These are phyloP conservation scores for Arrhopalites spinosus DNA, from an alignment of 2,888 invertebrate species.

Conservation along the genomic window DNA sequence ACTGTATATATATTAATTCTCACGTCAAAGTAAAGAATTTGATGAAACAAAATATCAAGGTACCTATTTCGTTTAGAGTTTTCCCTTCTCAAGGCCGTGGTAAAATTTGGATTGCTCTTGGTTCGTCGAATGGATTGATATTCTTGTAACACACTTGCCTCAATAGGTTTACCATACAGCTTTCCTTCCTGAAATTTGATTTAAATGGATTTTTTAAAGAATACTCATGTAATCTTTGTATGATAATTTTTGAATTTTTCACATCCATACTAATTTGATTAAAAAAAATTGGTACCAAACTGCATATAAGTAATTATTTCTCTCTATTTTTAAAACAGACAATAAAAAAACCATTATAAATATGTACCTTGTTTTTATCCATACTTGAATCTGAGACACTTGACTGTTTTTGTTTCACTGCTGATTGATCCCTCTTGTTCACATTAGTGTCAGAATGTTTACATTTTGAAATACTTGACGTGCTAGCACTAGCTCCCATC, in stretches of 20 bases:
- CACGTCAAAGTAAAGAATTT: background rate
- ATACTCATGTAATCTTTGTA: no score
- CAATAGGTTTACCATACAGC: constrained; percentile 55
- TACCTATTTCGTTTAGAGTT: constrained; percentile 64
- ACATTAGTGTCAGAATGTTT: no score
- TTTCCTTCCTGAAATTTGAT: constrained; percentile 19
- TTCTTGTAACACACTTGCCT: constrained; percentile 67
- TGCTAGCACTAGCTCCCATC: background rate
- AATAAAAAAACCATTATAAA: no score
- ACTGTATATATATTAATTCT: background rate
- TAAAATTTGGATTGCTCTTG: constrained; percentile 71
- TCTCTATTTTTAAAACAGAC: no score
- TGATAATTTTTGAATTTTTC: no score
- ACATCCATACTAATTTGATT: no score
- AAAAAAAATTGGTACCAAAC: no score
- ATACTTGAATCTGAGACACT: background rate
- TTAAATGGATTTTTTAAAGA: no score
- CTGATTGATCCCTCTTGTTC: no score
- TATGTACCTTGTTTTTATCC: background rate
- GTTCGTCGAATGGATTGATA: constrained; percentile 83
- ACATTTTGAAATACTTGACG: background rate
- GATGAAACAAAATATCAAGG: background rate
- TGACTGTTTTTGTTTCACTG: no score
- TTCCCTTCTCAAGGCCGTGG: constrained; percentile 74
- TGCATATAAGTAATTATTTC: no score